phyloP scores from a whole-genome alignment of 2,113 vertebrate species.

The Spea bombifrons region DNA sequence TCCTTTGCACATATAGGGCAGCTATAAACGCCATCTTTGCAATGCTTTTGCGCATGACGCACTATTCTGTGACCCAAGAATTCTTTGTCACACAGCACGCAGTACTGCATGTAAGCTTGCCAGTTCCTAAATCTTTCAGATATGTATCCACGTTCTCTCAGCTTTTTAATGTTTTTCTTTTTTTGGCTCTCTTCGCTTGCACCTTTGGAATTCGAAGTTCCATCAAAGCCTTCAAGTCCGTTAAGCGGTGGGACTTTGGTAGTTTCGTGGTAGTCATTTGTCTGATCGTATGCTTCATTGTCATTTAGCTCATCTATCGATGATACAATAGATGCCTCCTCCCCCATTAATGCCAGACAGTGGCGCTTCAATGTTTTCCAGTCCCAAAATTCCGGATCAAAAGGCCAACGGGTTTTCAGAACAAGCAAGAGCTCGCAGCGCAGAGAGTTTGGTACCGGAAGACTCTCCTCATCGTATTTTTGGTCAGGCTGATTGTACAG shows the following conservation, averaged over 20 bases:
- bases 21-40: slow-evolving; percentile 82
- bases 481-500: slow-evolving; percentile 96
- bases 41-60: slow-evolving; percentile 91
- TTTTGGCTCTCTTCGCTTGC: slow-evolving; percentile 76
- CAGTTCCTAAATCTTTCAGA: slow-evolving; percentile 92
- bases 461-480: slow-evolving; percentile 89
- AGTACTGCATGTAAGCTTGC: slow-evolving; percentile 99
- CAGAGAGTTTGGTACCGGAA: slow-evolving; percentile 91
- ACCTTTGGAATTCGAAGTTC: slow-evolving; percentile 73
- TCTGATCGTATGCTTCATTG: slow-evolving; percentile 80
- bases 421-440: slow-evolving; percentile 93
- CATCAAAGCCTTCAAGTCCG: slow-evolving; percentile 70
- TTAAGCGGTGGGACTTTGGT: slow-evolving; percentile 67
- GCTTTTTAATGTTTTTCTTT: slow-evolving; percentile 87
- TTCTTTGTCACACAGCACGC: slow-evolving; percentile 94
- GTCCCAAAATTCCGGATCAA: slow-evolving; percentile 98
- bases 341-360: slow-evolving; percentile 91
- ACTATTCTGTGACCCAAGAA: slow-evolving; percentile 95
- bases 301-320: slow-evolving; percentile 94
- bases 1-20: slow-evolving; percentile 93
- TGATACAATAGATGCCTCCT: slow-evolving; percentile 95
- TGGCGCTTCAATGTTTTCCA: slow-evolving; percentile 96
- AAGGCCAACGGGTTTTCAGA: slow-evolving; percentile 95
- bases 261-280: slow-evolving; percentile 72
- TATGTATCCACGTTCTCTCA: slow-evolving; percentile 87